Percentiles rank a stretch among this genome's conserved stretches.
Conservation (phyloP, 2,888 invertebrate genomes). For the Drosophila demipolita region DNA sequence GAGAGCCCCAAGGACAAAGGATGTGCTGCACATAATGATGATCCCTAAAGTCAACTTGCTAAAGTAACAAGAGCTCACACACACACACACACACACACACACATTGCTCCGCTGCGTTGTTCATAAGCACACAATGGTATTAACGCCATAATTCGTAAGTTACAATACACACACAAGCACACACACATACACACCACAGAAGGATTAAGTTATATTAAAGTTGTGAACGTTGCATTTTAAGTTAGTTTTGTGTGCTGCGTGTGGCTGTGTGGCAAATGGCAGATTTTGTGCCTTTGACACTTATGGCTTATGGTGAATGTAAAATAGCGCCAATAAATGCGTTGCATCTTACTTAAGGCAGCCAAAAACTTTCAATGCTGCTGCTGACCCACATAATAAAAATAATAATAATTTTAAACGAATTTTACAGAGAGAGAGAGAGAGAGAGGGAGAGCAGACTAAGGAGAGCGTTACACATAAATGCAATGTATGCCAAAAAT, state of each 20-base stretch:
- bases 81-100: conserved; percentile 14
- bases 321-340: conserved; percentile 47
- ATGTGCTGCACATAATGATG: conserved; percentile 58
- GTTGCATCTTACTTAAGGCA: conserved; percentile 29
- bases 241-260: conserved; percentile 30
- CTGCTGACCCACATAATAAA: conserved; percentile 58
- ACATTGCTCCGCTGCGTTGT: conserved; percentile 16
- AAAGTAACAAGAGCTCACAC: conserved; percentile 63
- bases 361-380: conserved; percentile 29
- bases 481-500: conserved; percentile 48
- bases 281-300: conserved; percentile 56
- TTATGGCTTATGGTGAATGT: conserved; percentile 40
- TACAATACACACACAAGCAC: conserved; percentile 46
- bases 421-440: conserved; percentile 27
- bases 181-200: conserved; percentile 43
- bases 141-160: conserved; percentile 76
- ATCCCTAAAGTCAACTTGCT: conserved; percentile 78
- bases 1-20: conserved; percentile 29
- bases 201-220: conserved; percentile 76
- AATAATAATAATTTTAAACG: conserved; percentile 25
- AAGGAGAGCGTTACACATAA: conserved; percentile 30
- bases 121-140: conserved; percentile 74
- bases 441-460: background rate
- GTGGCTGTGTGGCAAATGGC: conserved; percentile 30
- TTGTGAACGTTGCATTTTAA: conserved; percentile 66